Base-by-base conservation (phyloP, 2,888 invertebrate species). In the Diaperis boleti region DNA sequence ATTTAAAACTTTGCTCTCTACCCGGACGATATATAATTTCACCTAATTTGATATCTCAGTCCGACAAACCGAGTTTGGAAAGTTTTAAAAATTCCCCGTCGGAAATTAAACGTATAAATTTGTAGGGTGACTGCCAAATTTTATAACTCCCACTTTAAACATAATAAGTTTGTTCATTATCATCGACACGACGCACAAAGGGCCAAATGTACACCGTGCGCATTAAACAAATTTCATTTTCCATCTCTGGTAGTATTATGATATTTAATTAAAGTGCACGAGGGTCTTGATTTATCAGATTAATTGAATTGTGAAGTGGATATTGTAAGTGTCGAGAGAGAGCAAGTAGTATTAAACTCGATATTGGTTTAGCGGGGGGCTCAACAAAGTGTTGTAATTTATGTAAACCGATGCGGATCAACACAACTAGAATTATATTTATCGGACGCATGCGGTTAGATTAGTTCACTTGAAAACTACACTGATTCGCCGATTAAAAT, bases 91-190 rank as follows among this genome's bases (percentile, higher is more conserved):
- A 65, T 66, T 63, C 66, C 66, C 69, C 70, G 52, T 55, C 64
- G 72, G 72, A 73, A 72, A 73, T 73, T 71, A 69, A 71, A 68
- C 65, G 61, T 68, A 73, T 73, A 73, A 73, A 72, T 72, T 73
- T 65, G 11, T 10, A 18, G 31, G 22, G 50, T 8, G 39, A n/a
- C 15, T 26, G 41, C 18, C 50, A 35, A 59, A 59, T 49, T 59
- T 50, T 59, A 49, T 59, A 18, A 49, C 37, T 26, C 20, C 37
- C 18, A 17, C 56, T 44, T 44, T 35, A 11, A 18, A 44, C 33
- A 42, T 56, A 54, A 54, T 54, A 31, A 41, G 29, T 42, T 41
- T 31, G 31, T 20, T 33, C 37, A 37, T 50, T 50, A 11, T 18
- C 13, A 39, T 39, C 41, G 42, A 31, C 42, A 31, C 41, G 44